Conservation (phyloP, 2,113 vertebrate species). For the Geococcyx californianus region DNA sequence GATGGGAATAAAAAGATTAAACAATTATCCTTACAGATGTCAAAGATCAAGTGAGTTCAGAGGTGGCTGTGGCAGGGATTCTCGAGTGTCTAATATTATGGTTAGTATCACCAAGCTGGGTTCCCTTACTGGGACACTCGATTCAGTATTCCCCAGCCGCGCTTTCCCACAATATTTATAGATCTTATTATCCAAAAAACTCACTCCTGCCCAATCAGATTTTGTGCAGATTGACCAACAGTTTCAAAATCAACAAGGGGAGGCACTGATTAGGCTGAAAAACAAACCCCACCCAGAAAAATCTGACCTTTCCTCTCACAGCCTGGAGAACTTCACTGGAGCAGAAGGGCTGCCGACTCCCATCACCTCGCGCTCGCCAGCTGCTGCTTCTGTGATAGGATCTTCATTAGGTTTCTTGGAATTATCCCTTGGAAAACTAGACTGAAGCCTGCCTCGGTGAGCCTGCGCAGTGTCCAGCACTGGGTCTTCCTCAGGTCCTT, state of each 20-base stretch:
- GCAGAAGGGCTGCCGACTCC: neutral
- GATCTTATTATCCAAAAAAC: neutral
- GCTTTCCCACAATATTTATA: neutral
- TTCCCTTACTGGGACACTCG: neutral
- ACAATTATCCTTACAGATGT: neutral
- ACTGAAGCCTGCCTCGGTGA: neutral
- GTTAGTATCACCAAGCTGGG: neutral
- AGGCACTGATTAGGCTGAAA: neutral
- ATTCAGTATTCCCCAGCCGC: neutral
- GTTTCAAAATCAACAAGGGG: neutral
- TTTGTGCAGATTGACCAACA: neutral
- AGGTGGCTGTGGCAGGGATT: neutral
- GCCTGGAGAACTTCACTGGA: neutral
- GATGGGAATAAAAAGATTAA: neutral
- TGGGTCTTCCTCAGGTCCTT: neutral
- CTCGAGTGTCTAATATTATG: neutral
- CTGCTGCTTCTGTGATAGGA: neutral
- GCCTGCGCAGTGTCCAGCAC: fast-evolving
- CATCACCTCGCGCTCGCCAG: neutral
- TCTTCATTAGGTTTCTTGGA: neutral
- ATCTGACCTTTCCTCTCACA: neutral
- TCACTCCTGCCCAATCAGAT: neutral
- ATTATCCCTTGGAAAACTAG: neutral
- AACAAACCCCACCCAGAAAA: neutral
- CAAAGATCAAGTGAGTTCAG: neutral